Evolutionary conservation across 2,797 vertebrate genomes (phyloP).

Genomic region (Poeciliopsis turneri): DNA sequence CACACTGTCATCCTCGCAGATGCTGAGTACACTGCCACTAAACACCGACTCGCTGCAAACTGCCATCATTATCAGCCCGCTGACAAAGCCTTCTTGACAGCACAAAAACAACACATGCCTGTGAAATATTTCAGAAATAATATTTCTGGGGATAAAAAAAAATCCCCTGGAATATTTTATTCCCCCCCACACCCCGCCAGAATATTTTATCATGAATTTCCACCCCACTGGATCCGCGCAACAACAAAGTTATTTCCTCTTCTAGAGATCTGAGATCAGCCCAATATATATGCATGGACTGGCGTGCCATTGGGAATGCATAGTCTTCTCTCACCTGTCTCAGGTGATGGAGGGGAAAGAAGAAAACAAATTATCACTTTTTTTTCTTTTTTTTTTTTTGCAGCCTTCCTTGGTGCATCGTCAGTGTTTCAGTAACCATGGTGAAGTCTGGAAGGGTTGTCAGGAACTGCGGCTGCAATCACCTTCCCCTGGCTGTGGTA

Average conservation of each 20-base stretch:
- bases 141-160: no score
- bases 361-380: conserved; percentile 53
- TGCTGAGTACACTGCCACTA: conserved; percentile 16
- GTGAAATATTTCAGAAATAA: conserved; percentile 9
- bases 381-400: conserved; percentile 6
- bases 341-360: conserved; percentile 41
- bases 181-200: no score
- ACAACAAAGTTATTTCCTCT: conserved; percentile 34
- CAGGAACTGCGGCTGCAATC: conserved; percentile 49
- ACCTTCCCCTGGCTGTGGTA: conserved; percentile 35
- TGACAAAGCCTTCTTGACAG: conserved; percentile 6
- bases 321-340: conserved; percentile 49
- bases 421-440: conserved; percentile 44
- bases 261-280: conserved; percentile 27
- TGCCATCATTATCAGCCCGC: conserved; percentile 18
- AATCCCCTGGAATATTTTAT: neutral
- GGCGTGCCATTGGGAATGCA: conserved; percentile 33
- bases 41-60: conserved; percentile 8
- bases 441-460: conserved; percentile 29
- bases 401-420: conserved; percentile 13
- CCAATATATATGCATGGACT: conserved; percentile 49
- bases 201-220: conserved; percentile 32
- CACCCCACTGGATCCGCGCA: conserved; percentile 13
- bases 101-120: neutral
- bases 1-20: conserved; percentile 11